Conservation (phyloP, 1,140 invertebrate species). For the Coelopa frigida region DNA sequence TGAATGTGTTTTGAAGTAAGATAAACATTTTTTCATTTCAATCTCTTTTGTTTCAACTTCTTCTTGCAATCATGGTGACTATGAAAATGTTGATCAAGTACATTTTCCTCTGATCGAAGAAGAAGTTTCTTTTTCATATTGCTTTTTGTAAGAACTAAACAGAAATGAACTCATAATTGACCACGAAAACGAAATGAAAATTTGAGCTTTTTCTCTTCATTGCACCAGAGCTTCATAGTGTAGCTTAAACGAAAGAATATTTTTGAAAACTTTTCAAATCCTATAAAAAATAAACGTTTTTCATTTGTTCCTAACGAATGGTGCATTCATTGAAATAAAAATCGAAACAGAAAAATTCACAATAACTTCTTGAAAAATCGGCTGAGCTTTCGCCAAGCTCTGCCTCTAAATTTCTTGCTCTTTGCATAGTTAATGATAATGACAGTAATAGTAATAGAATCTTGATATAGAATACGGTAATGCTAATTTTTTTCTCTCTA, state of each 20-base stretch:
- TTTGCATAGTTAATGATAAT: no score
- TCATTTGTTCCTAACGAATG: constrained; percentile 2
- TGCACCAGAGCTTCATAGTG: constrained; percentile 23
- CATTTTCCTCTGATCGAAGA: no score
- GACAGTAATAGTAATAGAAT: no score
- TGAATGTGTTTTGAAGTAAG: constrained; percentile 32
- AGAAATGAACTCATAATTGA: not conserved
- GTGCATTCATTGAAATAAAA: constrained; percentile 13
- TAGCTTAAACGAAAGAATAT: not conserved
- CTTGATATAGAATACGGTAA: no score
- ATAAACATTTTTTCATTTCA: constrained; percentile 15
- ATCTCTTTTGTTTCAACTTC: constrained; percentile 16
- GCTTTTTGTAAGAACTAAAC: constrained; percentile 5
- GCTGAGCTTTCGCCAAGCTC: no score
- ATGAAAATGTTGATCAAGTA: no score
- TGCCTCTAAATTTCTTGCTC: no score
- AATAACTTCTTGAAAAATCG: constrained; percentile 1
- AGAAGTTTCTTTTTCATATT: constrained; percentile 10
- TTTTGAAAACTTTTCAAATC: not conserved
- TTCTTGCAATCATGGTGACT: no score
- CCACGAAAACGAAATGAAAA: constrained; percentile 8
- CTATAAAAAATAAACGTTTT: constrained; percentile 3
- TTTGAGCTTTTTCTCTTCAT: constrained; percentile 40
- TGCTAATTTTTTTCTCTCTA: no score
- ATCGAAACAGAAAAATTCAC: constrained; percentile 2